These are phyloP conservation scores for Antheraea yamamai DNA, from an alignment of 2,888 invertebrate genomes.

Conservation along the genomic window DNA sequence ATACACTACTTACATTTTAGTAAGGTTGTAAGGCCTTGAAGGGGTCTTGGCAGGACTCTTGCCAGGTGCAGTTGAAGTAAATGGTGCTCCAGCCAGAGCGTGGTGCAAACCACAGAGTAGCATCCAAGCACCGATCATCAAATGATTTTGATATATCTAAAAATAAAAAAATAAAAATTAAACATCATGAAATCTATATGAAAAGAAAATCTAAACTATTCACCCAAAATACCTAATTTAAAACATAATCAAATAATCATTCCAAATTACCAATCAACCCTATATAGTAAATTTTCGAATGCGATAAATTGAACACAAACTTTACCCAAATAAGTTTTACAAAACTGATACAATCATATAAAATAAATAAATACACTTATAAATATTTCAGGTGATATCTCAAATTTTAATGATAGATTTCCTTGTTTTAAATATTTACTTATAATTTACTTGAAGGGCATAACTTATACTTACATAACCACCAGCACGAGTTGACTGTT, in stretches of 20 bases:
- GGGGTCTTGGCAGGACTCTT: constrained; percentile 74
- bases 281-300: too few species aligned
- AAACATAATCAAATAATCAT: too few species aligned
- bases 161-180: constrained; percentile 12
- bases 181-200: not conserved
- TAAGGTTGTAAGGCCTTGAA: constrained; percentile 71
- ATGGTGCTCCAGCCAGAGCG: constrained; percentile 86
- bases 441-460: not conserved
- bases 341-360: too few species aligned
- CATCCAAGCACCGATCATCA: constrained; percentile 94
- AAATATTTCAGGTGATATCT: too few species aligned
- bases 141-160: constrained; percentile 93
- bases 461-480: constrained; percentile 86
- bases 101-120: constrained; percentile 93
- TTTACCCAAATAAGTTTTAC: too few species aligned
- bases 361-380: too few species aligned
- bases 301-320: too few species aligned
- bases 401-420: too few species aligned
- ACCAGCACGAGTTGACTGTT: constrained; percentile 92
- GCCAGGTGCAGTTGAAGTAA: constrained; percentile 58
- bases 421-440: too few species aligned
- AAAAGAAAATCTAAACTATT: not conserved
- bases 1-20: constrained; percentile 63
- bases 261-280: too few species aligned
- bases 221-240: too few species aligned